These are phyloP conservation scores for Halictus rubicundus DNA, from an alignment of 1,140 invertebrate species.

Conservation along the genomic window DNA sequence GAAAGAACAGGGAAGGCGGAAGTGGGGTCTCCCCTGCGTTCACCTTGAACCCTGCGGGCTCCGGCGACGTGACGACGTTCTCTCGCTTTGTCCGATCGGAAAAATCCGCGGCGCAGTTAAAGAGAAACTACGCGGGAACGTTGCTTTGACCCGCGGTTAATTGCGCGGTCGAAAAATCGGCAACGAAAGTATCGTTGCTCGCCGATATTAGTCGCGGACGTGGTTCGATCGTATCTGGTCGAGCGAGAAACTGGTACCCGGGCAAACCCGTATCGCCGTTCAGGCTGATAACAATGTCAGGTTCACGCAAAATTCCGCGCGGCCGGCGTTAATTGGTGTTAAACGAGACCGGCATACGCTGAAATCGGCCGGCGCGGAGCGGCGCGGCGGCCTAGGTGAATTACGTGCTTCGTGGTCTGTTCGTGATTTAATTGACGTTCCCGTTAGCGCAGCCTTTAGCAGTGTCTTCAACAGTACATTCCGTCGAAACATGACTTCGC, in stretches of 20 bases:
- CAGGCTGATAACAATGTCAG: constrained; percentile 20
- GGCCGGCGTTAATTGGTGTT: constrained; percentile 14
- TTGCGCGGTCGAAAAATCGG: too few relatives aligned
- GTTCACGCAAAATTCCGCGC: constrained; percentile 1
- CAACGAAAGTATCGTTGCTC: neutral
- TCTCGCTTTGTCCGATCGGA: too few relatives aligned
- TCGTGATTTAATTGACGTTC: constrained; percentile 26
- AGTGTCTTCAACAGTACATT: constrained; percentile 2
- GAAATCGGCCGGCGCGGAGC: too few relatives aligned
- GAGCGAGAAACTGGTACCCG: neutral
- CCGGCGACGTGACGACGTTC: too few relatives aligned
- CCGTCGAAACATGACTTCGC: neutral
- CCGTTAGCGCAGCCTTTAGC: constrained; percentile 18
- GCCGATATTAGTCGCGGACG: neutral
- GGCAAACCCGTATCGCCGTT: constrained; percentile 4
- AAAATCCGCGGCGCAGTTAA: neutral
- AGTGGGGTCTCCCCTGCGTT: neutral
- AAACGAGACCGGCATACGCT: neutral
- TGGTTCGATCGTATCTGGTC: neutral
- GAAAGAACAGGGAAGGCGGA: neutral
- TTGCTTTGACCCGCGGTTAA: too few relatives aligned
- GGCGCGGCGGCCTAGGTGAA: neutral
- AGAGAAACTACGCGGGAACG: too few relatives aligned
- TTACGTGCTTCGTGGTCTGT: constrained; percentile 14
- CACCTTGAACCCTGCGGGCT: constrained; percentile 30